These are phyloP conservation scores for Andrena bucephala DNA, from an alignment of 2,888 invertebrate genomes.

Conservation along the genomic window DNA sequence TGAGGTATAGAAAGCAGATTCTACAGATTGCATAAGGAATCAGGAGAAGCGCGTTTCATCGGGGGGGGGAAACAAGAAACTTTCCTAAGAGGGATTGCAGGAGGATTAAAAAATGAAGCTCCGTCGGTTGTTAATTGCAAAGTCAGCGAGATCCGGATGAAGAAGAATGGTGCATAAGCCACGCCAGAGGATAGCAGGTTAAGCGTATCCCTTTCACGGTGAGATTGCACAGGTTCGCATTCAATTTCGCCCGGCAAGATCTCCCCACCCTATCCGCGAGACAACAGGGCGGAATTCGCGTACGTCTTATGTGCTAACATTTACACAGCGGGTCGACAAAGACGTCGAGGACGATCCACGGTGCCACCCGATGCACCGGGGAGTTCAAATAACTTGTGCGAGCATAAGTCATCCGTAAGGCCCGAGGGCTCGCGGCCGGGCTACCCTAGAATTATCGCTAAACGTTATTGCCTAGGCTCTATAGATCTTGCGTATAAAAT, in stretches of 20 bases:
- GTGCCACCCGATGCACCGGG: conserved; percentile 58
- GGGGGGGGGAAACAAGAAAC: not conserved
- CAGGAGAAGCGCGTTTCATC: no score
- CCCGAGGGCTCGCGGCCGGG: conserved; percentile 74
- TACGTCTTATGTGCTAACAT: conserved; percentile 43
- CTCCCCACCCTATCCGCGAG: conserved; percentile 11
- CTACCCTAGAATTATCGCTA: conserved; percentile 85
- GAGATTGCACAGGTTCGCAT: conserved; percentile 13
- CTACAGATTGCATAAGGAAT: no score
- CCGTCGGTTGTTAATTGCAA: not conserved
- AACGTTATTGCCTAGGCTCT: conserved; percentile 84
- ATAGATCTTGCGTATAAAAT: conserved; percentile 85
- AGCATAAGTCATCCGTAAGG: conserved; percentile 82
- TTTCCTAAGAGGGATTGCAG: no score
- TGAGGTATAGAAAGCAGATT: no score
- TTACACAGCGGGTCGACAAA: conserved; percentile 48
- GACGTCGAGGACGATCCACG: conserved; percentile 50
- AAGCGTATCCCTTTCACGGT: conserved; percentile 15
- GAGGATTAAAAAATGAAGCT: not conserved
- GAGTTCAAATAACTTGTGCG: conserved; percentile 69
- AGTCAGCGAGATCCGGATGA: not conserved
- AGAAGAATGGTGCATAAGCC: conserved; percentile 1
- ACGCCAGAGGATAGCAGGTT: conserved; percentile 6
- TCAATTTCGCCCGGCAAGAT: conserved; percentile 34
- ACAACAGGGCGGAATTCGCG: conserved; percentile 34